phyloP scores from a whole-genome alignment of 2,797 vertebrate genomes.

The Spea hammondii region DNA sequence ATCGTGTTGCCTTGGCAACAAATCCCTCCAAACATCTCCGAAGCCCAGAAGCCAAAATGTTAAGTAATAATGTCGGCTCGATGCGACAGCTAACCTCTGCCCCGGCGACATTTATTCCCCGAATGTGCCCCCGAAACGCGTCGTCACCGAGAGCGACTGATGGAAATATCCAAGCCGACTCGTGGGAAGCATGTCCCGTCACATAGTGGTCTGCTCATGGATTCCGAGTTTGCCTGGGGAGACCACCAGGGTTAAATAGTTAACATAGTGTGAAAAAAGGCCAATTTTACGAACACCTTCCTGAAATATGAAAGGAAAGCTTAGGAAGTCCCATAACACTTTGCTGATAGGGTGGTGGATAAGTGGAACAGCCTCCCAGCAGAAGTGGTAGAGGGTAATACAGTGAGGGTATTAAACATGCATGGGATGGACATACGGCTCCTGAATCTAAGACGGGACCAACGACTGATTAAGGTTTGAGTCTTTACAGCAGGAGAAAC shows the following conservation, averaged over 20 bases:
- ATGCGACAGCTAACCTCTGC: slow-evolving; percentile 13
- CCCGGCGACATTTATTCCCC: neutral
- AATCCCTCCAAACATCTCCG: slow-evolving; percentile 27
- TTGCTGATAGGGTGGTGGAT: no score
- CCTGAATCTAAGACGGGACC: no score
- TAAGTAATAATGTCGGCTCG: neutral
- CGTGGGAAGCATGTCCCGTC: neutral
- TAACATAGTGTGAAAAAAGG: no score
- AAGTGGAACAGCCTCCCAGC: no score
- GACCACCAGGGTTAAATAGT: slow-evolving; percentile 9
- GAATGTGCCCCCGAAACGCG: slow-evolving; percentile 6
- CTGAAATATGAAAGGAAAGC: no score
- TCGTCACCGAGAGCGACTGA: slow-evolving; percentile 3
- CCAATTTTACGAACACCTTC: neutral
- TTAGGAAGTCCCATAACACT: no score
- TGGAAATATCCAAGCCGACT: slow-evolving; percentile 5
- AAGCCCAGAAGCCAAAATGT: slow-evolving; percentile 16
- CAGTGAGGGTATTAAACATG: no score
- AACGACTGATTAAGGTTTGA: no score
- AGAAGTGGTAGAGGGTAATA: no score
- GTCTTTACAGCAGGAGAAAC: no score
- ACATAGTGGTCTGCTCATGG: neutral
- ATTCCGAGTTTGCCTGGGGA: neutral
- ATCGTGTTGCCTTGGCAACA: slow-evolving; percentile 25
- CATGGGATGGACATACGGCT: no score